phyloP scores from a whole-genome alignment of 53 echinoderm and acorn worm genomes.

The Astropecten irregularis region DNA sequence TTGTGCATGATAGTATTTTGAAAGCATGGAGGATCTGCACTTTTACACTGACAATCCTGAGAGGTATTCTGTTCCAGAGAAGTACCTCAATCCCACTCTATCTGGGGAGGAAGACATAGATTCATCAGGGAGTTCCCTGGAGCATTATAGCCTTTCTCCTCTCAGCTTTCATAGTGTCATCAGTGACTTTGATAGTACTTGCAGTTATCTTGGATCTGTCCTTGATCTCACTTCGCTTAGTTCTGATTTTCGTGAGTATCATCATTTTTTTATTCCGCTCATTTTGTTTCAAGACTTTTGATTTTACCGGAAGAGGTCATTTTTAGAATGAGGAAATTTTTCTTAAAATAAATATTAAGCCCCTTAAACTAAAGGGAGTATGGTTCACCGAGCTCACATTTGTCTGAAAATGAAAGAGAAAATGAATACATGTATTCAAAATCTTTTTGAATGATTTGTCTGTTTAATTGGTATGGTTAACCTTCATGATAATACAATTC shows the following conservation, averaged over 20 bases:
- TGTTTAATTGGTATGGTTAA: too few species aligned
- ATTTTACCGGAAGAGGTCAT: neutral
- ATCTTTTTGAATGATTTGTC: too few species aligned
- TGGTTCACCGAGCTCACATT: too few species aligned
- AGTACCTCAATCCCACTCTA: conserved; percentile 6
- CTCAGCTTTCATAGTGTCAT: conserved; percentile 13
- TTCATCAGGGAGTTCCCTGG: conserved; percentile 23
- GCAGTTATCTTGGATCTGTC: conserved; percentile 31
- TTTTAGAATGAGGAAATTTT: too few species aligned
- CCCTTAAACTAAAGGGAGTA: too few species aligned
- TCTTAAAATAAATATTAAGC: too few species aligned
- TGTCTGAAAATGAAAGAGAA: too few species aligned
- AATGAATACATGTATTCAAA: too few species aligned
- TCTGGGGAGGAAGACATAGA: neutral
- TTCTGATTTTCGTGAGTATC: too few species aligned
- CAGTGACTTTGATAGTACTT: conserved; percentile 33
- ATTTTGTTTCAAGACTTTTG: neutral
- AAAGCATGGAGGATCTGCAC: conserved; percentile 31
- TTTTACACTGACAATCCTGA: neutral
- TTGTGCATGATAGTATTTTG: too few species aligned
- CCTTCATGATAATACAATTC: too few species aligned
- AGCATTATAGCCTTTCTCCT: conserved; percentile 7
- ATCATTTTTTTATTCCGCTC: too few species aligned
- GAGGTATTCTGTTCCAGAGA: conserved; percentile 16
- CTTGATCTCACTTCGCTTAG: conserved; percentile 33